These are phyloP conservation scores for Boloria euphrosyne DNA, from an alignment of 2,888 invertebrate genomes.

Conservation along the genomic window DNA sequence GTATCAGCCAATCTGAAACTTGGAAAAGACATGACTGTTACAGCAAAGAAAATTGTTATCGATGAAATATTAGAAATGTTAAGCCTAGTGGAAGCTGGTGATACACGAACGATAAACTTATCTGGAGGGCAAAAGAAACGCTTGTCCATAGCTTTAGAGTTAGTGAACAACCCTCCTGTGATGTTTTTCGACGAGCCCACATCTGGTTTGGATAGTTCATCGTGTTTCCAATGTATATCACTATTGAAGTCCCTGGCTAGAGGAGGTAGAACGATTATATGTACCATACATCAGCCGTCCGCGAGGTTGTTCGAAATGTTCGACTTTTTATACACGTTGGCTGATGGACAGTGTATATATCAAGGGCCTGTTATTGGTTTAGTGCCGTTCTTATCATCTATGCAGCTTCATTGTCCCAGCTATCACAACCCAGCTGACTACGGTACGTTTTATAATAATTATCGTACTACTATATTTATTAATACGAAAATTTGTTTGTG, in stretches of 20 bases:
- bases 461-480: not conserved
- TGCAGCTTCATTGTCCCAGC: slow-evolving; percentile 94
- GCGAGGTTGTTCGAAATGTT: slow-evolving; percentile 98
- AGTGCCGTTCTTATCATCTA: slow-evolving; percentile 92
- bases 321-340: slow-evolving; percentile 94
- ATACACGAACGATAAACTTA: slow-evolving; percentile 90
- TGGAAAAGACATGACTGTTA: slow-evolving; percentile 87
- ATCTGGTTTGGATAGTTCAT: slow-evolving; percentile 95
- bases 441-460: slow-evolving; percentile 77
- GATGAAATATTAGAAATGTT: slow-evolving; percentile 93
- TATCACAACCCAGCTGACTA: slow-evolving; percentile 99
- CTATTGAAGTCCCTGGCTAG: slow-evolving; percentile 93
- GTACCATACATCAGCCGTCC: slow-evolving; percentile 98
- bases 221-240: slow-evolving; percentile 95
- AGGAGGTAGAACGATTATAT: slow-evolving; percentile 95
- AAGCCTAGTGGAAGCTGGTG: slow-evolving; percentile 89
- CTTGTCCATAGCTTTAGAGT: slow-evolving; percentile 94
- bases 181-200: slow-evolving; percentile 99
- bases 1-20: slow-evolving; percentile 96
- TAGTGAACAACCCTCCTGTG: slow-evolving; percentile 97
- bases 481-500: not conserved
- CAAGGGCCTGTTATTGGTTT: slow-evolving; percentile 91
- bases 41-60: slow-evolving; percentile 90
- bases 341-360: slow-evolving; percentile 97
- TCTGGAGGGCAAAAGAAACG: slow-evolving; percentile 96